These are phyloP conservation scores for Lasioglossum albipes DNA, from an alignment of 1,140 invertebrate genomes.

Conservation along the genomic window DNA sequence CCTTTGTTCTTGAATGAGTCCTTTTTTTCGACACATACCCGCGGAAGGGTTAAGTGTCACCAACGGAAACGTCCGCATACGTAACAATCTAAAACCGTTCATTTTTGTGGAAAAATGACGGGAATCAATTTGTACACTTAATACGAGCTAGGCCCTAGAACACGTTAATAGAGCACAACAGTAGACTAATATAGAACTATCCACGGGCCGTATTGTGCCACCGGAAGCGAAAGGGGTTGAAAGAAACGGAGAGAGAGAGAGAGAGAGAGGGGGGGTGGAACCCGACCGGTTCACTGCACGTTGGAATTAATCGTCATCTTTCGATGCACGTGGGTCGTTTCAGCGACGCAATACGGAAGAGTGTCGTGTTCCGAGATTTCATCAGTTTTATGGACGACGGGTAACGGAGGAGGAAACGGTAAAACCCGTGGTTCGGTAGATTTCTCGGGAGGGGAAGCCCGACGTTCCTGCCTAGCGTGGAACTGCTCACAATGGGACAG, in stretches of 20 bases:
- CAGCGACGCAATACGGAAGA: neutral
- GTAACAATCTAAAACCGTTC: too few species aligned
- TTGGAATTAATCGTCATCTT: slow-evolving; percentile 27
- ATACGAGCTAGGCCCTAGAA: neutral
- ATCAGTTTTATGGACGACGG: slow-evolving; percentile 44
- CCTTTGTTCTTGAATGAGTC: too few species aligned
- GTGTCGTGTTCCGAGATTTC: slow-evolving; percentile 29
- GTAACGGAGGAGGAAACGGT: slow-evolving; percentile 21
- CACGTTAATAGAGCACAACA: neutral
- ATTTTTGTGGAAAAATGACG: too few species aligned
- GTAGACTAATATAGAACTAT: neutral
- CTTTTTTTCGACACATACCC: too few species aligned
- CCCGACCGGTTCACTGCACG: neutral
- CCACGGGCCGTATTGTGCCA: neutral
- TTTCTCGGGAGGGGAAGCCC: slow-evolving; percentile 18
- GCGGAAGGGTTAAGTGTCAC: too few species aligned
- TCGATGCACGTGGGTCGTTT: neutral
- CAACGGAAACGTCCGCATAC: too few species aligned
- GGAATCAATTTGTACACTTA: too few species aligned
- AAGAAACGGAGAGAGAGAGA: neutral
- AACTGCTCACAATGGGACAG: slow-evolving; percentile 26
- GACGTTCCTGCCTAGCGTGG: slow-evolving; percentile 16
- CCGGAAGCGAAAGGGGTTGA: neutral
- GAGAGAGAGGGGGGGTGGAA: neutral
- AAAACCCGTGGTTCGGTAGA: slow-evolving; percentile 11